Base-by-base conservation (phyloP, 2,888 invertebrate genomes). In the Idaea aversata region DNA sequence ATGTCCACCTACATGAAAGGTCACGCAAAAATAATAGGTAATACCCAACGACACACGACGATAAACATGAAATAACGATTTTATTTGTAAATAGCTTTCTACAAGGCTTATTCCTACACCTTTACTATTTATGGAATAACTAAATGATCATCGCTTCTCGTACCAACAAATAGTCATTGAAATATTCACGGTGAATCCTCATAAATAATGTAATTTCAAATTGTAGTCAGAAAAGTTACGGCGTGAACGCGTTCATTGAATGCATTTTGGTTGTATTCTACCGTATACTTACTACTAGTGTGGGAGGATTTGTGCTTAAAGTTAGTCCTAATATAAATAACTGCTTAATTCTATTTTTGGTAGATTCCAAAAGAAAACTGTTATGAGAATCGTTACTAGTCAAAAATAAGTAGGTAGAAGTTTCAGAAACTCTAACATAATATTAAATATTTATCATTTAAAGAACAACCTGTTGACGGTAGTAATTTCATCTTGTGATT, bases 1-100 rank as follows among this genome's bases (percentile, higher is more conserved):
- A 61, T 58, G 63, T 72, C 71, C 77, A 76, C 78, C 73, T 75
- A 77, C 81, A 73, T 73, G 74, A 75, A 75, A 78, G 78, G 76
- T 71, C 76, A 77, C 82, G 80, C 79, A 75, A 83, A 80, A 83
- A 77, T 75, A 78, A 77, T 74, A 79, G 77, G 71, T 76, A 70
- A 73, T 36, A 36, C 47, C 47, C 47, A 47, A 47, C 47, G 47
- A 47, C 47, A 7, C 47, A 47, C 47, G 13, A 59, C 58, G 34
- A 59, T 47, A 59, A 34, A 59, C 34, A 25, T 59, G 34, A 59
- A 34, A 59, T 5, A 25, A 25, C 10, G 13, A 7, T 59, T 13
- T 34, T 59, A 25, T 25, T 10, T 5, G 34, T 59, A 34, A 59
- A 34, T 5, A 25, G 10, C 10, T 34, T 59, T 34, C 59, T 59